Evolutionary conservation across 2,888 invertebrate species (phyloP).

Genomic region (Cataglyphis altisquamis): DNA sequence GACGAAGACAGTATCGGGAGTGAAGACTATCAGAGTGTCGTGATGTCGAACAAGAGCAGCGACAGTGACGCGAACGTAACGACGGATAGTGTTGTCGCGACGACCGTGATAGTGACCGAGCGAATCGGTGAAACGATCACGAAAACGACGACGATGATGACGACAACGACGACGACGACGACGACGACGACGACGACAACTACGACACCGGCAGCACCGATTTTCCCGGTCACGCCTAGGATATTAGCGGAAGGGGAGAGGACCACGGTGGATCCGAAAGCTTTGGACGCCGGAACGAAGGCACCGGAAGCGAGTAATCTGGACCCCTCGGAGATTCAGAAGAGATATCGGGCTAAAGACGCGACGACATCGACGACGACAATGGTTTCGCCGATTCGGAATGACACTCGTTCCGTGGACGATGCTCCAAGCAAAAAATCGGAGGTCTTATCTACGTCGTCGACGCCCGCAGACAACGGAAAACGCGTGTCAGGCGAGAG

Average conservation of each 20-base stretch:
- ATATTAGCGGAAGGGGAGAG: constrained; percentile 64
- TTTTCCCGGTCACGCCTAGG: constrained; percentile 79
- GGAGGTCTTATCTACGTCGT: constrained; percentile 20
- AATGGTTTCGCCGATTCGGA: constrained; percentile 28
- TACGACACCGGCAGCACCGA: constrained; percentile 59
- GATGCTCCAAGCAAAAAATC: constrained; percentile 13
- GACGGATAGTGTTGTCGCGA: constrained; percentile 32
- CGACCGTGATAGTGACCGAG: constrained; percentile 66
- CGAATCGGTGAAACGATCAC: constrained; percentile 59
- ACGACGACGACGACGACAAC: constrained; percentile 43
- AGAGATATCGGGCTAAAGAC: constrained; percentile 80
- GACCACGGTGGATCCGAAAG: constrained; percentile 51
- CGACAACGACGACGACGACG: constrained; percentile 50
- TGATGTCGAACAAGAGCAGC: constrained; percentile 9
- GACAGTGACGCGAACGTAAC: constrained; percentile 49
- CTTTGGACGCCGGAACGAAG: constrained; percentile 58
- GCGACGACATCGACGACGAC: constrained; percentile 63
- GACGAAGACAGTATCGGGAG: constrained; percentile 24
- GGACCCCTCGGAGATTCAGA: constrained; percentile 84
- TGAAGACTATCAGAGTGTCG: constrained; percentile 29
- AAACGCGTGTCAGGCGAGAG: constrained; percentile 70
- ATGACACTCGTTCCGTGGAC: constrained; percentile 10
- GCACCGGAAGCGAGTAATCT: constrained; percentile 62
- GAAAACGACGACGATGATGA: constrained; percentile 35
- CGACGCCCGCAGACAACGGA: constrained; percentile 57